These are phyloP conservation scores for Nezara viridula DNA, from an alignment of 2,888 invertebrate species.

Conservation along the genomic window DNA sequence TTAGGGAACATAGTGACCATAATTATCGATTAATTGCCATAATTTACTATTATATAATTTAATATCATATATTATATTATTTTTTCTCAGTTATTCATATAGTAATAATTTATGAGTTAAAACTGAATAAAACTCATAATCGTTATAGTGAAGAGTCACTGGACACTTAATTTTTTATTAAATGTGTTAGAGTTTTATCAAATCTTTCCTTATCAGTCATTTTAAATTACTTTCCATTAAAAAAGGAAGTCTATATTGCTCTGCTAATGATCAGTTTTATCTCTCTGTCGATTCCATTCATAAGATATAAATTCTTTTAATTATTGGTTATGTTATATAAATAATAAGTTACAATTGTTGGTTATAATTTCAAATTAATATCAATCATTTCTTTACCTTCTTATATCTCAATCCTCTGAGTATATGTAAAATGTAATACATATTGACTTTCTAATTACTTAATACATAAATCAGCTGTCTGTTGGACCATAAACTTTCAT, in stretches of 20 bases:
- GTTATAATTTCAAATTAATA: too few relatives aligned
- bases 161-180: background rate
- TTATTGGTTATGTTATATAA: too few relatives aligned
- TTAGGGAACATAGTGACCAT: background rate
- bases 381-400: too few relatives aligned
- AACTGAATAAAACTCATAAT: background rate
- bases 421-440: too few relatives aligned
- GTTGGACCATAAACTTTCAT: too few relatives aligned
- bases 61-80: background rate
- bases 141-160: background rate
- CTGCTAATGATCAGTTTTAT: slow-evolving; percentile 18
- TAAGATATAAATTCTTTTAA: background rate
- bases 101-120: background rate
- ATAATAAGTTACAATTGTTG: too few relatives aligned
- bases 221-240: background rate
- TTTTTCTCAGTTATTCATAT: too few relatives aligned
- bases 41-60: background rate
- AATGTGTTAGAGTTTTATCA: background rate
- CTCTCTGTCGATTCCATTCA: background rate
- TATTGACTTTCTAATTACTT: too few relatives aligned
- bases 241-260: background rate
- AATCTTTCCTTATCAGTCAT: background rate
- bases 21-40: background rate
- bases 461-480: too few relatives aligned
- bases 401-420: too few relatives aligned